Percentiles rank a stretch among this genome's conserved stretches.
Conservation (phyloP, 2,113 vertebrate species). For the Tapirus terrestris region DNA sequence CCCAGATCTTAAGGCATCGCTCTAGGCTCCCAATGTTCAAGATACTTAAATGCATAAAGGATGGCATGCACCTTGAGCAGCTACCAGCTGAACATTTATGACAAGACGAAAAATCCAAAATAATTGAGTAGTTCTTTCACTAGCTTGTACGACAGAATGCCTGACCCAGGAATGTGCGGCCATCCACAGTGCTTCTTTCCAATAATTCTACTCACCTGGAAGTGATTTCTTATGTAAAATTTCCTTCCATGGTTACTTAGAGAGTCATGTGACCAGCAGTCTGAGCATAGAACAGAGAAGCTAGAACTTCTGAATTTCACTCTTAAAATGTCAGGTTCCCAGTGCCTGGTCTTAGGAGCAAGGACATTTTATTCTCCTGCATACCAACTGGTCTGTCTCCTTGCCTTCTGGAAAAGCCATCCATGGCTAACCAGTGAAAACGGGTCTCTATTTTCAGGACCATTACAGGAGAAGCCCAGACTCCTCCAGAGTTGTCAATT, state of each 20-base stretch:
- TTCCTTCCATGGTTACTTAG: neutral
- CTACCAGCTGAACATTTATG: too few species aligned
- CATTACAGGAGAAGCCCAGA: neutral
- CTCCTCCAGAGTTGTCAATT: neutral
- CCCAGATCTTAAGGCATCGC: neutral
- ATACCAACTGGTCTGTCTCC: fast-evolving
- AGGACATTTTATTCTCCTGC: neutral
- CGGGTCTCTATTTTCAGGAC: neutral
- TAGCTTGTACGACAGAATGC: fast-evolving
- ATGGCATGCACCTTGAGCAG: fast-evolving
- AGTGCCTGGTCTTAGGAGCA: neutral
- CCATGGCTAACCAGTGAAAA: neutral
- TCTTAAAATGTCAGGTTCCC: neutral
- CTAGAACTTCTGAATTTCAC: neutral
- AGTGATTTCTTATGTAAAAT: neutral
- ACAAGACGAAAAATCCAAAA: neutral
- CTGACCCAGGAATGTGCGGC: neutral
- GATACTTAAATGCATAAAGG: neutral
- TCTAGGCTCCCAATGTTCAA: neutral
- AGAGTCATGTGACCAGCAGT: neutral
- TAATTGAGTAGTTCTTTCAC: too few species aligned
- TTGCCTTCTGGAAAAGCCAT: neutral
- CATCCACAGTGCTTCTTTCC: fast-evolving
- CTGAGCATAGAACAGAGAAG: too few species aligned
- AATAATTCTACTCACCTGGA: neutral